Evolutionary conservation across 2,888 invertebrate genomes (phyloP), one percentile per base, ranked within the genome.

Genomic region (Itoplectis maculator): DNA sequence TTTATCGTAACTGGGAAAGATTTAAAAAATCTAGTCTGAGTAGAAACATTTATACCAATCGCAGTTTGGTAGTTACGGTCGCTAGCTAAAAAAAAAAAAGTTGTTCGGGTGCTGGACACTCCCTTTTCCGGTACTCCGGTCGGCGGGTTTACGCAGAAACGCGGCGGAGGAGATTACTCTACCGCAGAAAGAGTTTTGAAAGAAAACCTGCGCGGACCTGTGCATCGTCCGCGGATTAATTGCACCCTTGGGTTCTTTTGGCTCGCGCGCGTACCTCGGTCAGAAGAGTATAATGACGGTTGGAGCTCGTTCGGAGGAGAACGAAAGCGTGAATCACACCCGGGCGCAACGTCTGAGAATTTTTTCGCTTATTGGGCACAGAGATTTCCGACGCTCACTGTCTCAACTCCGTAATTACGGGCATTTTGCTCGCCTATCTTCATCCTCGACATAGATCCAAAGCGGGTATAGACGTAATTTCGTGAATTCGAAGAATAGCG

Each of bases 251-350:
- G 68, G 65, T 66, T 76, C 42, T 42, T 42, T 59, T 47, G 29
- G 74, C 70, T 74, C 70, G 54, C 42, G 75, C 49, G 69, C 54
- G 23, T 54, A 74, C n/a, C 42, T 42, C 37, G 65, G 23, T n/a
- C n/a, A 45, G 66, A 75, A 72, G 65, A 72, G 79, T 66, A 82
- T 75, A 82, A 79, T 82, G 79, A 82, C 79, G 78, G 82, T 82
- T 68, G 61, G 45, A 49, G 70, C 35, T 79, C 73, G 78, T 51
- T 42, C 56, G 77, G 49, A 70, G 54, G 65, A 56, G 59, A 75
- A 47, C 78, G 45, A 74, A 51, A 82, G 70, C 70, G 79, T 82
- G 69, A 79, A 82, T 79, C 82, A 82, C 82, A 56, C 63, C 56
- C 49, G 49, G 42, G 13, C 63, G 65, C 75, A 65, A 70, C 45